These are phyloP conservation scores for Electrophaes corylata DNA, from an alignment of 2,888 invertebrate species.

Conservation along the genomic window DNA sequence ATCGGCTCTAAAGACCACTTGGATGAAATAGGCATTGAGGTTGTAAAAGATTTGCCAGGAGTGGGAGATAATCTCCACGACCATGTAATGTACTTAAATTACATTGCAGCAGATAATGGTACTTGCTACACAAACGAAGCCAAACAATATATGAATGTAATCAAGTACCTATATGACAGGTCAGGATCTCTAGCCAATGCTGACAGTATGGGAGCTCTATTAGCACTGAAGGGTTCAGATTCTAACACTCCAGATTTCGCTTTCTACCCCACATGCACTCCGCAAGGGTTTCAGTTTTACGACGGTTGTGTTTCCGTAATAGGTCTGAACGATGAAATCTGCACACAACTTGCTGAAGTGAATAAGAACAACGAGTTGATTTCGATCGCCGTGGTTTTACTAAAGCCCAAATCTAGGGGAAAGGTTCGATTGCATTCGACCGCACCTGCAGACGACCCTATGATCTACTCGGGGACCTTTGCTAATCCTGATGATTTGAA, in stretches of 20 bases:
- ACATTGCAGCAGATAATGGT: conserved; percentile 58
- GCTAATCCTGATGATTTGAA: conserved; percentile 53
- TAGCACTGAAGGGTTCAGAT: conserved; percentile 45
- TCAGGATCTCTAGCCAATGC: conserved; percentile 55
- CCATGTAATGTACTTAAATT: conserved; percentile 64
- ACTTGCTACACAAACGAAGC: conserved; percentile 52
- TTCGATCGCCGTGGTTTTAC: conserved; percentile 58
- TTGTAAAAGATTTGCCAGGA: conserved; percentile 59
- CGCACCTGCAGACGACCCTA: conserved; percentile 55
- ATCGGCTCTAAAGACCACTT: conserved; percentile 63
- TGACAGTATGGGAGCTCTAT: conserved; percentile 61
- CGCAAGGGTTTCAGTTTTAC: conserved; percentile 46
- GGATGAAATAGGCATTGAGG: conserved; percentile 49
- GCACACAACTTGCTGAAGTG: conserved; percentile 48
- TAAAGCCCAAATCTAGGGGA: conserved; percentile 70
- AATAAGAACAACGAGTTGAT: conserved; percentile 59
- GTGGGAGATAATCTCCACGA: conserved; percentile 70
- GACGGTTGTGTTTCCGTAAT: conserved; percentile 49
- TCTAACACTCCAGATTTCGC: conserved; percentile 63
- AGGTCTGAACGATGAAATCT: conserved; percentile 56
- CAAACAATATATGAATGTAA: conserved; percentile 50
- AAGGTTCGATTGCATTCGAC: conserved; percentile 53
- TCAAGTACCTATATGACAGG: conserved; percentile 62
- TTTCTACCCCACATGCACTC: conserved; percentile 64
- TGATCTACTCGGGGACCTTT: conserved; percentile 67